Percentiles rank a stretch among this genome's conserved stretches.
phyloP scores from a whole-genome alignment of 2,888 invertebrate species.

The Erynnis tages region DNA sequence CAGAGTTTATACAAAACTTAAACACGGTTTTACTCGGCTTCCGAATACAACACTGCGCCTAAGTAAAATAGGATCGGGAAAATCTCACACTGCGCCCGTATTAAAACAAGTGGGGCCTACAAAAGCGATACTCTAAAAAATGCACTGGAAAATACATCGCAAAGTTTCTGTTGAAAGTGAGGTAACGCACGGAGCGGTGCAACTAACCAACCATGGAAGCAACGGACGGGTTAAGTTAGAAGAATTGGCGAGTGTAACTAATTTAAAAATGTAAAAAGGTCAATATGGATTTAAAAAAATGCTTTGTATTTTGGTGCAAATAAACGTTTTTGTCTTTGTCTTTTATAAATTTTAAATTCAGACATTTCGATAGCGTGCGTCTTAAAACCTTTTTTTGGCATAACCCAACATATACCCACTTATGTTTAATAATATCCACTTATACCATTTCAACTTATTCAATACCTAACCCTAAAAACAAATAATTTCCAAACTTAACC shows the following conservation, averaged over 20 bases:
- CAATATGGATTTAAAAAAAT: no score
- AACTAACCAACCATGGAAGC: constrained; percentile 71
- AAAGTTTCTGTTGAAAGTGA: constrained; percentile 76
- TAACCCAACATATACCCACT: no score
- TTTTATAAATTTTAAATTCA: no score
- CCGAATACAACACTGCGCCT: constrained; percentile 25
- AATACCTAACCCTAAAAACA: no score
- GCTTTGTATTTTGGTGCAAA: no score
- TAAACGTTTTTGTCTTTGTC: no score
- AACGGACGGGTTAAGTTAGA: constrained; percentile 48
- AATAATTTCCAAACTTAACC: no score
- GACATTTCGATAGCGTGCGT: no score
- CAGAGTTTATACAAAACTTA: constrained; percentile 14
- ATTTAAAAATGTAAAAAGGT: no score
- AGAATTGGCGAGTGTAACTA: constrained; percentile 36
- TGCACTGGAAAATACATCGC: constrained; percentile 77
- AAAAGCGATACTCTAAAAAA: constrained; percentile 80
- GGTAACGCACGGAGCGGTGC: constrained; percentile 78
- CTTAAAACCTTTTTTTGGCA: no score
- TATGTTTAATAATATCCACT: no score
- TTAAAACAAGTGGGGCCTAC: constrained; percentile 72
- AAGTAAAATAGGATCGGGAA: constrained; percentile 45
- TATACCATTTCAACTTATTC: no score
- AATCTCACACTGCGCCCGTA: constrained; percentile 63
- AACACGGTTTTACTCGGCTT: constrained; percentile 17